These are phyloP conservation scores for Silurus aristotelis DNA, from an alignment of 2,797 vertebrate genomes.

Conservation along the genomic window DNA sequence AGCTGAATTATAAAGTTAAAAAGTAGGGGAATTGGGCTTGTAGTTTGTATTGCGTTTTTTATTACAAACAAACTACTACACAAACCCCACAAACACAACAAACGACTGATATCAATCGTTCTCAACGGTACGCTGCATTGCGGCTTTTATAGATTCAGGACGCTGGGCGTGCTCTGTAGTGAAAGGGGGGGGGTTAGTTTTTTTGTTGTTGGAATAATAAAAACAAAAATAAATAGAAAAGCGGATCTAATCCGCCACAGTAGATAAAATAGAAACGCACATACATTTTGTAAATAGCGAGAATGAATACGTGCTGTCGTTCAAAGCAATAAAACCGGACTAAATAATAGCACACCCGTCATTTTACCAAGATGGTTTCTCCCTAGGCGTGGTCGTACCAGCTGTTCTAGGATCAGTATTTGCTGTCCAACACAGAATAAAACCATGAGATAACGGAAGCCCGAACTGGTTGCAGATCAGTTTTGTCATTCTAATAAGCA, in stretches of 20 bases:
- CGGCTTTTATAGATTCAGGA: constrained; percentile 57
- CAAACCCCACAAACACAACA: accelerated
- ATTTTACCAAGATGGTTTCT: constrained; percentile 21
- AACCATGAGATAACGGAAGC: not conserved
- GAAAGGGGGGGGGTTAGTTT: constrained; percentile 41
- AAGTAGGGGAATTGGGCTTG: constrained; percentile 31
- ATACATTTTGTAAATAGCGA: no score
- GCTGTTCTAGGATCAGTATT: constrained; percentile 38
- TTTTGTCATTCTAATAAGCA: not conserved
- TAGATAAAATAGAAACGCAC: accelerated
- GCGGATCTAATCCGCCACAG: not conserved
- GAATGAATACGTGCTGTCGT: not conserved
- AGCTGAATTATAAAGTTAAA: not conserved
- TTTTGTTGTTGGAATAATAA: not conserved
- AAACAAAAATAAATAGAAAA: not conserved
- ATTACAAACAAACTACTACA: constrained; percentile 40
- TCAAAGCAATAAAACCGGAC: not conserved
- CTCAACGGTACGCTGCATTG: constrained; percentile 2
- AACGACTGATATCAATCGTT: constrained; percentile 30
- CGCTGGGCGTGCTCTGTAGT: constrained; percentile 44
- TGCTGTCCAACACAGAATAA: not conserved
- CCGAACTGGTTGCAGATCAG: constrained; percentile 39
- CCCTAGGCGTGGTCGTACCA: not conserved
- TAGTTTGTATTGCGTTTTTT: constrained; percentile 40
- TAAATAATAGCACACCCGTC: not conserved